Percentiles rank a stretch among this genome's conserved stretches.
These are phyloP conservation scores for Hirtodrosophila cameraria DNA, from an alignment of 2,888 invertebrate genomes.

Conservation along the genomic window DNA sequence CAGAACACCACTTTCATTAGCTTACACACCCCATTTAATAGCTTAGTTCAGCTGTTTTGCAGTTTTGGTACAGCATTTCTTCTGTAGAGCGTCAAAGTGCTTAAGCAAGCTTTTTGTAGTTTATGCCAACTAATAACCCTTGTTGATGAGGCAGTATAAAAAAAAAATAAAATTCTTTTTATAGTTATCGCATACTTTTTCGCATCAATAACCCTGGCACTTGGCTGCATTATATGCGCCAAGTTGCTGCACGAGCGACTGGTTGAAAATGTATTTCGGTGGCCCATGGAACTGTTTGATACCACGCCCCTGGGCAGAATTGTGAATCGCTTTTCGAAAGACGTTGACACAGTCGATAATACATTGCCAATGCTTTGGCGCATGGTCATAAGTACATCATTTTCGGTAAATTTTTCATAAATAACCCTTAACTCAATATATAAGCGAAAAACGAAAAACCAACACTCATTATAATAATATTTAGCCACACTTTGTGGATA, in stretches of 20 bases:
- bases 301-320: constrained; percentile 91
- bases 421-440: constrained; percentile 1
- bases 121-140: too few relatives aligned
- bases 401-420: constrained; percentile 82
- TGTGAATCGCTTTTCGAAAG: constrained; percentile 88
- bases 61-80: constrained; percentile 11
- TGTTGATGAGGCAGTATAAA: too few relatives aligned
- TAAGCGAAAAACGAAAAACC: not conserved
- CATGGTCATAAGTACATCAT: constrained; percentile 82
- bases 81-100: constrained; percentile 1
- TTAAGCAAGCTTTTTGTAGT: not conserved
- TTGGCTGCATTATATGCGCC: constrained; percentile 86
- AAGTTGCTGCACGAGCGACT: constrained; percentile 86
- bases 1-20: too few relatives aligned
- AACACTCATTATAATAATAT: not conserved
- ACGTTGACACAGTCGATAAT: constrained; percentile 86
- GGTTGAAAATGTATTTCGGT: constrained; percentile 87
- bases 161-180: too few relatives aligned
- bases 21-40: too few relatives aligned
- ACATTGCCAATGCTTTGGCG: constrained; percentile 84
- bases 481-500: not conserved
- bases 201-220: constrained; percentile 82
- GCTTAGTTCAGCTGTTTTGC: not conserved
- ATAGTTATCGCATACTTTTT: constrained; percentile 80
- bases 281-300: constrained; percentile 91